Percentiles rank a stretch among this genome's conserved stretches.
Conservation (phyloP, 2,797 vertebrate species). For the Myotis vivesi region DNA sequence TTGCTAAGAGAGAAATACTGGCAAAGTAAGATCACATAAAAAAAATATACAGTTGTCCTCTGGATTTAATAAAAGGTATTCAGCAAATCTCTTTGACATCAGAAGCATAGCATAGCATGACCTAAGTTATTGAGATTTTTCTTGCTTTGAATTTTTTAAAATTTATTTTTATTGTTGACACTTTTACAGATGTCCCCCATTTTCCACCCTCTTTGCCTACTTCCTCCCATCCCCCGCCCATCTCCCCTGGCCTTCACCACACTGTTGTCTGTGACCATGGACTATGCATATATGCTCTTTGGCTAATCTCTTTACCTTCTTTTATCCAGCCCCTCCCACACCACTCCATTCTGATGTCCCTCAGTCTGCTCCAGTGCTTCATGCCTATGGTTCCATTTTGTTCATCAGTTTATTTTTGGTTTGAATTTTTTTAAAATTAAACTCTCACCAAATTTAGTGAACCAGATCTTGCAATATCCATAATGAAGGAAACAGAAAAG, state of each 20-base stretch:
- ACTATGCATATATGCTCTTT: not conserved
- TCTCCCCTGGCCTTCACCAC: not conserved
- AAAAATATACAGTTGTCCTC: not conserved
- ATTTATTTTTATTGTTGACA: not conserved
- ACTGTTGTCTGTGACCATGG: not conserved
- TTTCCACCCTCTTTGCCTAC: not conserved
- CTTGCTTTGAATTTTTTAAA: not conserved
- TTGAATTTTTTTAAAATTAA: not conserved
- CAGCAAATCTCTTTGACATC: not conserved
- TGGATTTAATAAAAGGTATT: not conserved
- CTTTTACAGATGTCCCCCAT: not conserved
- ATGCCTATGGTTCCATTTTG: not conserved
- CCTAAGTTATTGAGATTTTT: not conserved
- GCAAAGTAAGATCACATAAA: not conserved
- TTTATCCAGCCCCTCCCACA: not conserved
- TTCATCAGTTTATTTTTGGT: not conserved
- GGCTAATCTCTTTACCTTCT: not conserved
- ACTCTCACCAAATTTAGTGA: not conserved
- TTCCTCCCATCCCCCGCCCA: not conserved
- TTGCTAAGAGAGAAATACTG: not conserved
- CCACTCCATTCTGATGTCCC: not conserved
- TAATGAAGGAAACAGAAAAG: not conserved
- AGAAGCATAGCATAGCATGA: not conserved
- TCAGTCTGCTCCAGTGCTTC: not conserved
- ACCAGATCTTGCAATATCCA: not conserved